These are phyloP conservation scores for Megaceryle maxima DNA, from an alignment of 2,113 vertebrate genomes.

Conservation along the genomic window DNA sequence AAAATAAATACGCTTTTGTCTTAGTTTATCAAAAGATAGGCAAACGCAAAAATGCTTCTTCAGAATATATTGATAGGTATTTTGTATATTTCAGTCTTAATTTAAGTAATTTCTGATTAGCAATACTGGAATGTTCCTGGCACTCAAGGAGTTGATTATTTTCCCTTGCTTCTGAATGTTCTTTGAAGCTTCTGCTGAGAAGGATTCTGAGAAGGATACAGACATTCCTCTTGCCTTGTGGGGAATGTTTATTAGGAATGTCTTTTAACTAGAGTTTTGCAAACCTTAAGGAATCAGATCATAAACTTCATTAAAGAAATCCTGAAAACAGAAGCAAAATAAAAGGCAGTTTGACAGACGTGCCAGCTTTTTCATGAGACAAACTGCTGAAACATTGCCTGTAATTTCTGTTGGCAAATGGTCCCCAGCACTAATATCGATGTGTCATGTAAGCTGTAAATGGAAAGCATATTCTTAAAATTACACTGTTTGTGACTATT, in stretches of 20 bases:
- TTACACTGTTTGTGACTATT: background rate
- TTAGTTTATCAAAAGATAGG: background rate
- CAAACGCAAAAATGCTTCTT: background rate
- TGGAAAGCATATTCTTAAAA: constrained; percentile 40
- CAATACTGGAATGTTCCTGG: background rate
- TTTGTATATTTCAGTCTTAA: background rate
- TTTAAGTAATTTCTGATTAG: background rate
- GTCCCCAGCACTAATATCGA: constrained; percentile 16
- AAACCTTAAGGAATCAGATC: background rate
- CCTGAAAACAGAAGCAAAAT: constrained; percentile 14
- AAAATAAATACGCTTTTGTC: background rate
- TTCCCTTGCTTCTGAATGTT: background rate
- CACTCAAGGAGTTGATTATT: background rate
- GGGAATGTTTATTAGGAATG: background rate
- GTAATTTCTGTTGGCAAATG: constrained; percentile 56
- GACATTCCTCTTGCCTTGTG: background rate
- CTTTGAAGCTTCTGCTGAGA: background rate
- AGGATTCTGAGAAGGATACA: background rate
- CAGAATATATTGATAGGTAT: background rate
- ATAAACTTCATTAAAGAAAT: background rate
- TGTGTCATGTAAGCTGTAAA: constrained; percentile 53
- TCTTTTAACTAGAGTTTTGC: background rate
- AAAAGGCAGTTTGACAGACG: constrained; percentile 23
- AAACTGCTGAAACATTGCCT: constrained; percentile 47
- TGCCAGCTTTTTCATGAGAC: constrained; percentile 15